Percentiles rank a stretch among this genome's conserved stretches.
Conservation (phyloP, 2,113 vertebrate species). For the Corythoichthys haematopterus region DNA sequence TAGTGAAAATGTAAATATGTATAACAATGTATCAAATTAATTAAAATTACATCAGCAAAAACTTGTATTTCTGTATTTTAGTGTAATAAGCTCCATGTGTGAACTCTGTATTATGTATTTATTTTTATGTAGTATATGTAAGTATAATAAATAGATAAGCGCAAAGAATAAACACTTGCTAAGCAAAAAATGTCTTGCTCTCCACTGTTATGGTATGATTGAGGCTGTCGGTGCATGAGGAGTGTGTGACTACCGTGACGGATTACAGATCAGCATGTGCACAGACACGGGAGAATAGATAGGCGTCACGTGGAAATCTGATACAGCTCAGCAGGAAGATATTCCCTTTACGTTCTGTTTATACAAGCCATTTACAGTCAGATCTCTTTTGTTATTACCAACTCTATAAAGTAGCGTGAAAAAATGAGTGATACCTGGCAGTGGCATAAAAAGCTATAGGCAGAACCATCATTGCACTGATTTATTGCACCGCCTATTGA, state of each 20-base stretch:
- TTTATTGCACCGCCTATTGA: constrained; percentile 14
- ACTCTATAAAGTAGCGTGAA: not conserved
- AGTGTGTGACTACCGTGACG: not conserved
- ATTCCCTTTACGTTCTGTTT: not conserved
- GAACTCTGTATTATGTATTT: not conserved
- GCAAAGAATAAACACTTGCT: constrained; percentile 46
- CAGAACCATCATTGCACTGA: constrained; percentile 2
- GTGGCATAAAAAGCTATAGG: not conserved
- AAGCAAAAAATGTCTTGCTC: constrained; percentile 14
- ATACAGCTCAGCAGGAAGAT: not conserved
- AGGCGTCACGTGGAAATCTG: not conserved
- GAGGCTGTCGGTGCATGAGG: not conserved
- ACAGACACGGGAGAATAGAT: not conserved
- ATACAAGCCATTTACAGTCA: not conserved
- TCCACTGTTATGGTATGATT: not conserved
- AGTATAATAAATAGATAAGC: not conserved
- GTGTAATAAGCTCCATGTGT: not conserved
- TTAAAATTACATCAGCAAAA: not conserved
- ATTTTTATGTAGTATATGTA: not conserved
- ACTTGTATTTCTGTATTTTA: not conserved
- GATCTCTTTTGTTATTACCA: not conserved
- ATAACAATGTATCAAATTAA: not conserved
- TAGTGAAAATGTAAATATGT: not conserved
- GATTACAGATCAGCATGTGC: not conserved
- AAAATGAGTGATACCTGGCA: not conserved